These are phyloP conservation scores for Scyliorhinus canicula DNA, from an alignment of 2,797 vertebrate species.

Conservation along the genomic window DNA sequence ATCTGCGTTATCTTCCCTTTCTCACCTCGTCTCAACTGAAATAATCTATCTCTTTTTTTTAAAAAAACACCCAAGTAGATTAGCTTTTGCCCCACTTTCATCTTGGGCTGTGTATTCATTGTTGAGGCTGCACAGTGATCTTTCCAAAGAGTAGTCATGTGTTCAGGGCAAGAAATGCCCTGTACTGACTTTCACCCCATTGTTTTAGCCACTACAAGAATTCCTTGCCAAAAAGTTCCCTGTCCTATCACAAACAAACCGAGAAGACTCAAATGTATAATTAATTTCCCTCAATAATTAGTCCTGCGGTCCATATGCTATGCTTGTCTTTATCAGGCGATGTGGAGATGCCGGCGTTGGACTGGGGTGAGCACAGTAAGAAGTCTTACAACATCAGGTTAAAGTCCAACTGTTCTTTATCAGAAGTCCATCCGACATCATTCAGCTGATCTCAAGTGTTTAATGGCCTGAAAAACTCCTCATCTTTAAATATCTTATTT, in stretches of 20 bases:
- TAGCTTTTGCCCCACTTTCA: background rate
- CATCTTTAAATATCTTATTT: too few species aligned
- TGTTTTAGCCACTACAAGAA: background rate
- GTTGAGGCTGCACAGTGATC: background rate
- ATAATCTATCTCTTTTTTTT: background rate
- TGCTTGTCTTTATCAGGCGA: too few species aligned
- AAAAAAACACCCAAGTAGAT: background rate
- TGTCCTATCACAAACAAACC: background rate
- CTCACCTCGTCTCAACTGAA: background rate
- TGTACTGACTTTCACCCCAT: background rate
- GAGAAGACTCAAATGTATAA: background rate
- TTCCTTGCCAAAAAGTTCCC: background rate
- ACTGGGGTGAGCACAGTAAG: too few species aligned
- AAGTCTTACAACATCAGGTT: too few species aligned
- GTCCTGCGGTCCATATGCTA: background rate
- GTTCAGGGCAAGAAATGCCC: background rate
- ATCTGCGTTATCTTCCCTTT: background rate
- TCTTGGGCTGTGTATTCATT: background rate
- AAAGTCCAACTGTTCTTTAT: too few species aligned
- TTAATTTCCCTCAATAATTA: background rate
- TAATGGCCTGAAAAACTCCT: too few species aligned
- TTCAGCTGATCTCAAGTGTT: too few species aligned
- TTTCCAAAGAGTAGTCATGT: background rate
- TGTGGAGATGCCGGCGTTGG: too few species aligned
- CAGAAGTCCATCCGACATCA: background rate